phyloP scores from a whole-genome alignment of 1,140 invertebrate species.

The Trachymyrmex septentrionalis region DNA sequence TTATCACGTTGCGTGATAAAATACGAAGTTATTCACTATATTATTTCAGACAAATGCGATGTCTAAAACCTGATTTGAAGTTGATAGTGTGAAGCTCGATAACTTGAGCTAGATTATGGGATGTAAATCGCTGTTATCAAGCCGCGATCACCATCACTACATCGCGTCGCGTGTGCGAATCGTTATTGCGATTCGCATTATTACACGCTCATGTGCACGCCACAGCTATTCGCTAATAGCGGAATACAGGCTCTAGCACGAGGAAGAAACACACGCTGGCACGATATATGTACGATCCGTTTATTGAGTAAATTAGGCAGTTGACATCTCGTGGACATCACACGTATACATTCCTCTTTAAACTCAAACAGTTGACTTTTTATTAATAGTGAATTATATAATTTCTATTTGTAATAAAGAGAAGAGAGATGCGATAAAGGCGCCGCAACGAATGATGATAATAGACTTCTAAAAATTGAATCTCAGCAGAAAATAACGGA shows the following conservation, averaged over 20 bases:
- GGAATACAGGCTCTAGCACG: not conserved
- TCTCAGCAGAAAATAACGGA: not conserved
- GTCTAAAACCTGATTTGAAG: slow-evolving; percentile 39
- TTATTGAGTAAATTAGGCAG: slow-evolving; percentile 26
- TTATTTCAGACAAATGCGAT: slow-evolving; percentile 38
- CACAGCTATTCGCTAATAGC: slow-evolving; percentile 27
- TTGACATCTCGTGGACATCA: not conserved
- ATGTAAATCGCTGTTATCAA: slow-evolving; percentile 58
- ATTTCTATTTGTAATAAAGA: not conserved
- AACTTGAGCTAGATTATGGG: slow-evolving; percentile 43
- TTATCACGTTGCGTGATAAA: not conserved
- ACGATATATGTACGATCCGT: slow-evolving; percentile 21
- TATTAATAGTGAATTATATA: not conserved
- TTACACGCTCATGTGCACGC: slow-evolving; percentile 45
- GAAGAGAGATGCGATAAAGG: not conserved
- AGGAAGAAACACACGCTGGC: not conserved
- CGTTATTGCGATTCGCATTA: slow-evolving; percentile 44
- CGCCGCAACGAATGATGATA: not conserved
- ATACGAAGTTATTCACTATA: slow-evolving; percentile 24
- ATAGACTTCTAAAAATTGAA: not conserved
- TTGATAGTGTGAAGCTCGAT: slow-evolving; percentile 35
- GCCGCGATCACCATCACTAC: slow-evolving; percentile 19
- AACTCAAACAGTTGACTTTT: not conserved
- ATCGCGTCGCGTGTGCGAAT: slow-evolving; percentile 36
- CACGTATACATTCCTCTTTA: not conserved